Conservation (phyloP, 2,113 vertebrate genomes). For the Pachyramphus minor region DNA sequence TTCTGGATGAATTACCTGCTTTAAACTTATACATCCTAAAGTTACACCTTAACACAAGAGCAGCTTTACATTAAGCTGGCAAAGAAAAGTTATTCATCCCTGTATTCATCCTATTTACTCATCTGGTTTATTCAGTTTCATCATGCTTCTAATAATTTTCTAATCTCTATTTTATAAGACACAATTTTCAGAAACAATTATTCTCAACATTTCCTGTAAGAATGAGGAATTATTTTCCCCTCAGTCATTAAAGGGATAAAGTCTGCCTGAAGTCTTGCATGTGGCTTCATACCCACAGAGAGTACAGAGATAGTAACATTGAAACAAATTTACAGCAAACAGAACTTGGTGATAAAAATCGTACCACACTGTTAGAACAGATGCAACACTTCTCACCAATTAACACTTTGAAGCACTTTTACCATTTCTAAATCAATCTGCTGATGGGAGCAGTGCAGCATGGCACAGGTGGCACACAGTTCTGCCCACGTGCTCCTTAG, state of each 20-base stretch:
- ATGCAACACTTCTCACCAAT: rapidly evolving
- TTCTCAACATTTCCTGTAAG: neutral
- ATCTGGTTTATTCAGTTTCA: neutral
- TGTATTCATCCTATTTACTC: neutral
- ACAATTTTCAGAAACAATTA: neutral
- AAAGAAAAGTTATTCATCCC: neutral
- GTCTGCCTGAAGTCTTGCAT: neutral
- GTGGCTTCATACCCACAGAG: neutral
- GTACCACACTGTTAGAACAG: neutral
- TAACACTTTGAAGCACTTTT: neutral
- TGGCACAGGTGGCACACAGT: rapidly evolving
- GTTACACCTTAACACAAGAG: rapidly evolving
- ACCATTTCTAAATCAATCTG: neutral
- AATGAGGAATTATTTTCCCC: neutral
- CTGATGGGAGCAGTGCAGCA: rapidly evolving
- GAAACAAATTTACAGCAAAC: neutral
- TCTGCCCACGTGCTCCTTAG: rapidly evolving
- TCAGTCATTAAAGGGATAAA: neutral
- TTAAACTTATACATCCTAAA: neutral
- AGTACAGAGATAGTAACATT: rapidly evolving
- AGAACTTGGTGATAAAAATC: neutral
- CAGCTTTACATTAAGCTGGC: neutral
- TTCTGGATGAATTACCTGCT: neutral
- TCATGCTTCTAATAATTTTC: neutral
- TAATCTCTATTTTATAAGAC: neutral